phyloP scores from a whole-genome alignment of 1,140 invertebrate species.

The Scaptomyza hsui region DNA sequence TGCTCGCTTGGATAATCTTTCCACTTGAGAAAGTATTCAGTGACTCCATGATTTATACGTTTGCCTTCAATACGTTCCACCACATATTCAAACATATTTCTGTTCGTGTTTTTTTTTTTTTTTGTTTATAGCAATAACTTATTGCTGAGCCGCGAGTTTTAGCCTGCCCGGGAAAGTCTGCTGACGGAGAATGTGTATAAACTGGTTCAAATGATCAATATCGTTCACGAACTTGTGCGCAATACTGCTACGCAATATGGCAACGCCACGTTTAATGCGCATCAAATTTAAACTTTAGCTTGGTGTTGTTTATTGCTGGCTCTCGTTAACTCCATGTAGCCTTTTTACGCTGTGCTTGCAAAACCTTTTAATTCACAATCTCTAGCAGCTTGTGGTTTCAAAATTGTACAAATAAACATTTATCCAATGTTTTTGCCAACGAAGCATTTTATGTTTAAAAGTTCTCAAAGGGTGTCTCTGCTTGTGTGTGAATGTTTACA shows the following conservation, averaged over 20 bases:
- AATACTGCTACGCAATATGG: background rate
- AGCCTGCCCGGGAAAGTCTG: background rate
- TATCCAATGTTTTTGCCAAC: conserved; percentile 1
- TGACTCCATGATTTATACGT: conserved; percentile 90
- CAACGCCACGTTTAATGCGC: background rate
- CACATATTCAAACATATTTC: conserved; percentile 89
- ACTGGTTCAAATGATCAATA: background rate
- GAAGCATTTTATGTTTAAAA: conserved; percentile 28
- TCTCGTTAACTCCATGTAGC: background rate
- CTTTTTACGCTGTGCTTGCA: background rate
- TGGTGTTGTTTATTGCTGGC: background rate
- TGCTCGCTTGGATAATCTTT: conserved; percentile 92
- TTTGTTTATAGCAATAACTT: background rate
- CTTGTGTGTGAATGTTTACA: background rate
- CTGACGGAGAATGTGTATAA: background rate
- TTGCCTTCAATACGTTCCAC: conserved; percentile 95
- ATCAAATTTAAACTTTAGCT: background rate
- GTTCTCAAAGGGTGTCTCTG: background rate
- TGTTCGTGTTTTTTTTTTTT: too few relatives aligned
- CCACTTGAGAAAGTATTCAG: conserved; percentile 96
- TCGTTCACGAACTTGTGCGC: background rate
- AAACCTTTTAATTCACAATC: background rate
- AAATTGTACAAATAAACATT: conserved; percentile 1
- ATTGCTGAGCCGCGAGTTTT: background rate
- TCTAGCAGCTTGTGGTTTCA: background rate